phyloP scores from a whole-genome alignment of 2,888 invertebrate species.

The Hirtodrosophila confusa region DNA sequence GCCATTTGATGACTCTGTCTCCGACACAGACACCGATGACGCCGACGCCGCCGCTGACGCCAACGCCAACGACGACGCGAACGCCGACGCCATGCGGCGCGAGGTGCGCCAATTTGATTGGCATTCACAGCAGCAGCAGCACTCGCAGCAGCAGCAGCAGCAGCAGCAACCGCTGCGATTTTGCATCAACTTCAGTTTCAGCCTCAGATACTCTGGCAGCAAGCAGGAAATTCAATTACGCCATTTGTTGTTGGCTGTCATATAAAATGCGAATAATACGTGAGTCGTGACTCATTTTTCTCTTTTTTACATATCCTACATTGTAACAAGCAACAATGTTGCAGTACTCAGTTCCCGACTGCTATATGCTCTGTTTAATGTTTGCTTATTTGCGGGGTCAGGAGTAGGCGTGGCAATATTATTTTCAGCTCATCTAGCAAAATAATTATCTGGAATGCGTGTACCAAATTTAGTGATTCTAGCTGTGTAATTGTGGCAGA shows the following conservation, averaged over 20 bases:
- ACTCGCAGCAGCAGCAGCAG: constrained; percentile 7
- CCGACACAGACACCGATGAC: constrained; percentile 9
- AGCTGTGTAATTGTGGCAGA: no score
- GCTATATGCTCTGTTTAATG: no score
- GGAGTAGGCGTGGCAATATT: no score
- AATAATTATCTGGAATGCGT: no score
- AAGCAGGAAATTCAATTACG: constrained; percentile 61
- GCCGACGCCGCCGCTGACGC: background rate
- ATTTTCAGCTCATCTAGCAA: no score
- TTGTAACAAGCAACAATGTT: background rate
- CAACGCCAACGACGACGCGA: constrained; percentile 11
- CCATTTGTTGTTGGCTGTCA: constrained; percentile 53
- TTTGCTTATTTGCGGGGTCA: no score
- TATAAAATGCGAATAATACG: constrained; percentile 33
- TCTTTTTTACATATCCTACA: background rate
- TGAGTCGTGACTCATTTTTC: constrained; percentile 22
- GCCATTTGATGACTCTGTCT: constrained; percentile 62
- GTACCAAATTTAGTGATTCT: no score
- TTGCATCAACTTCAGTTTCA: constrained; percentile 29
- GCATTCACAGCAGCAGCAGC: constrained; percentile 58
- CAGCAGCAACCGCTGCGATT: constrained; percentile 31
- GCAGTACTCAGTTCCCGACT: no score
- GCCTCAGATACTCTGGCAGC: constrained; percentile 11
- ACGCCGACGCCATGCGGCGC: constrained; percentile 48
- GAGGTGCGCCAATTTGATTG: constrained; percentile 76